These are phyloP conservation scores for Dasypogon diadema DNA, from an alignment of 2,888 invertebrate genomes.

Conservation along the genomic window DNA sequence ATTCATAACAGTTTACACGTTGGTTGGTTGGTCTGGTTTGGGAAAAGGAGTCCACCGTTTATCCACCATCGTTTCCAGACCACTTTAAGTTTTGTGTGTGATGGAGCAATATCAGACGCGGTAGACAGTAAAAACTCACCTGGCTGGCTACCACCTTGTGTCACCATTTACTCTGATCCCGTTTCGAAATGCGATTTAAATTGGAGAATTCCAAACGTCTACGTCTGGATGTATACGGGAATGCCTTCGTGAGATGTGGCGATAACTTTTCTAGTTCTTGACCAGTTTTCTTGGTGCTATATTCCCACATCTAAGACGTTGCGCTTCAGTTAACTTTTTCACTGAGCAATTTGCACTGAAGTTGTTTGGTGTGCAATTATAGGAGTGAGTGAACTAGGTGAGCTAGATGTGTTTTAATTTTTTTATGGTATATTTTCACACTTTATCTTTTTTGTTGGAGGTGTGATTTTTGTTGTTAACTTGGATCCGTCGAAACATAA, in stretches of 20 bases:
- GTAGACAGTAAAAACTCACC: background rate
- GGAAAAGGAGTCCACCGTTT: background rate
- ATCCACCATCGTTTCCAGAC: background rate
- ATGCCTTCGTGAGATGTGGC: slow-evolving; percentile 11
- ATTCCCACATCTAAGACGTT: slow-evolving; percentile 29
- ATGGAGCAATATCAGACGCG: background rate
- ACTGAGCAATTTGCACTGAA: background rate
- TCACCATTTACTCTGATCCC: slow-evolving; percentile 14
- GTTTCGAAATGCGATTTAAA: slow-evolving; percentile 28
- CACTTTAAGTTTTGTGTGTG: too few relatives aligned
- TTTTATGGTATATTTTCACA: background rate
- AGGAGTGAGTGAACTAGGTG: background rate
- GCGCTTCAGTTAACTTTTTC: slow-evolving; percentile 2
- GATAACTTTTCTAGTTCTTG: slow-evolving; percentile 36
- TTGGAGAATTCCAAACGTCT: slow-evolving; percentile 22
- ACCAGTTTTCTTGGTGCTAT: slow-evolving; percentile 26
- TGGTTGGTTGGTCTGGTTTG: background rate
- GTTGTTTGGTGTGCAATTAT: slow-evolving; percentile 5
- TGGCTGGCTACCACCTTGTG: background rate
- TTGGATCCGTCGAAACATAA: slow-evolving; percentile 4
- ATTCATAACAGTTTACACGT: background rate
- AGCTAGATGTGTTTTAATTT: too few relatives aligned
- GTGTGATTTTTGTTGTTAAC: background rate
- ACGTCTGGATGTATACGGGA: background rate
- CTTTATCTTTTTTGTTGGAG: background rate